These are phyloP conservation scores for Archocentrus centrarchus DNA, from an alignment of 2,113 vertebrate genomes.

Conservation along the genomic window DNA sequence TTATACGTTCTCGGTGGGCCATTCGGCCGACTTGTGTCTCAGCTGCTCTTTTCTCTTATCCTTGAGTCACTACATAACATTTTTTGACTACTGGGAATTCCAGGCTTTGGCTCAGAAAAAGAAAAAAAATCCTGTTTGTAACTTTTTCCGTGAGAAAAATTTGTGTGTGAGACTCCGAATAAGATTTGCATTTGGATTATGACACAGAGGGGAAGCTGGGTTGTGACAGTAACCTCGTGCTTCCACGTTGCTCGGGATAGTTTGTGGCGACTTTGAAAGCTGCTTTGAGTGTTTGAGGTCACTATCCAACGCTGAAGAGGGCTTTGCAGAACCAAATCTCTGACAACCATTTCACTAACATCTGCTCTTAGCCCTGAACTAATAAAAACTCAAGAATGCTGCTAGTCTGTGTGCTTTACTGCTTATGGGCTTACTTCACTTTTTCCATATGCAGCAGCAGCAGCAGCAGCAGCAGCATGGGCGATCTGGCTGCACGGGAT, in stretches of 20 bases:
- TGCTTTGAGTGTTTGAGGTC: constrained; percentile 20
- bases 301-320: constrained; percentile 16
- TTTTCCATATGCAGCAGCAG: constrained; percentile 70
- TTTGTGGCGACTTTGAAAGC: background rate
- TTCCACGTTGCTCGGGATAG: background rate
- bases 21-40: constrained; percentile 17
- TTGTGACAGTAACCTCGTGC: background rate
- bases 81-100: constrained; percentile 31
- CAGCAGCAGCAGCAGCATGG: constrained; percentile 22
- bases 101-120: constrained; percentile 7
- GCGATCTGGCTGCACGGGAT: constrained; percentile 31
- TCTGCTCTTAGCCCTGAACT: constrained; percentile 62
- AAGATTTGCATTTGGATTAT: constrained; percentile 20
- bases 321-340: constrained; percentile 25
- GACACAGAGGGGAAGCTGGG: constrained; percentile 27
- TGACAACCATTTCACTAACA: constrained; percentile 52
- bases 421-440: constrained; percentile 67
- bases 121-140: constrained; percentile 18
- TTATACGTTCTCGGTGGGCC: background rate
- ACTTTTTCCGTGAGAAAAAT: constrained; percentile 26
- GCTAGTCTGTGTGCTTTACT: constrained; percentile 58
- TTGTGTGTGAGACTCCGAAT: constrained; percentile 11
- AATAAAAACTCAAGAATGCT: constrained; percentile 75
- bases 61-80: constrained; percentile 37
- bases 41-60: background rate